Base-by-base conservation (phyloP, 1,140 invertebrate species). In the Eriocheir sinensis region DNA sequence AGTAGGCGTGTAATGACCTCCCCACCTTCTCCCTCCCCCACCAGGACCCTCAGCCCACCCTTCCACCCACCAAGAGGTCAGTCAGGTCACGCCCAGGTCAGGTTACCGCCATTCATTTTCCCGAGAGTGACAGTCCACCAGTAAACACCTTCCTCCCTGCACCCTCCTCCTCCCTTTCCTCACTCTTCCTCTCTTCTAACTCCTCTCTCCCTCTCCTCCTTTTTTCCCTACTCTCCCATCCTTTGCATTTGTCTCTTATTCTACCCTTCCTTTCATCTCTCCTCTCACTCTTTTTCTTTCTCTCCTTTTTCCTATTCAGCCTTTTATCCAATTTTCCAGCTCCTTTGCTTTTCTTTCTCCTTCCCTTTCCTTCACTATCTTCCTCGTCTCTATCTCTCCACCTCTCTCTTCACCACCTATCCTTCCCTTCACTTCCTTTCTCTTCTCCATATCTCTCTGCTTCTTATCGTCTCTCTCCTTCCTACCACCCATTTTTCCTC, bases 41-140 rank as follows among this genome's bases (percentile, higher is more conserved):
- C 60, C 60, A n/a, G n/a, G n/a, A n/a, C n/a, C n/a, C n/a, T n/a
- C n/a, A n/a, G n/a, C n/a, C n/a, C n/a, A n/a, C n/a, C n/a, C n/a
- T n/a, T n/a, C n/a, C n/a, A n/a, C n/a, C n/a, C n/a, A n/a, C 60
- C 27, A 6, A 72, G 2, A 72, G 60, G 60, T 72, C 60, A 72
- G 21, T n/a, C 27, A 72, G 60, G 60, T 72, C 60, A 72, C 60
- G 60, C 60, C 60, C 27, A n/a, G 60, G 60, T 72, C 60, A 72
- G 27, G 60, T 72, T 72, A 72, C 60, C n/a, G 60, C 60, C 60
- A 72, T 72, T 72, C 60, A 72, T 72, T 72, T 72, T 72, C 60
- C 60, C n/a, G 60, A n/a, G 60, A 72, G 60, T 72, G 60, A 72
- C 60, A 72, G 60, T n/a, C 12, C 60, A 21, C 17, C 60, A 72